Conservation (phyloP, 30 jellyfish, hydroid and myxozoan species). For the Clytia hemisphaerica region DNA sequence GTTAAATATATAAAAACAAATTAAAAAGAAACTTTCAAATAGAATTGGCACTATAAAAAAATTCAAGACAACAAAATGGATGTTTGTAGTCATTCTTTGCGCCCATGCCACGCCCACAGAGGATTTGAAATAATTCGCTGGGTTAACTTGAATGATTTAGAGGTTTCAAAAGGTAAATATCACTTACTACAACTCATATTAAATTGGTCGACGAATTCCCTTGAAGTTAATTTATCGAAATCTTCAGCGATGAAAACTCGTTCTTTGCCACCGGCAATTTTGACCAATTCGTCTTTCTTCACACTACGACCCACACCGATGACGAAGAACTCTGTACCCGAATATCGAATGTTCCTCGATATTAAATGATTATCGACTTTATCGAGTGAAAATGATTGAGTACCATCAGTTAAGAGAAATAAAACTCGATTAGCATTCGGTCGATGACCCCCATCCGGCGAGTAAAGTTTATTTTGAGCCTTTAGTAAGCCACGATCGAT, state of each 20-base stretch:
- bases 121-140: too few relatives aligned
- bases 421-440: not conserved
- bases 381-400: constrained; percentile 2
- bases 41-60: too few relatives aligned
- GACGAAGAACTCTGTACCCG: not conserved
- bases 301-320: constrained; percentile 1
- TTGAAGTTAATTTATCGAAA: not conserved
- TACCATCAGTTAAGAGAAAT: constrained; percentile 14
- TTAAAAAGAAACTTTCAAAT: too few relatives aligned
- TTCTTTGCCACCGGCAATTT: constrained; percentile 14
- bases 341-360: not conserved
- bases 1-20: too few relatives aligned
- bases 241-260: not conserved
- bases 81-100: too few relatives aligned
- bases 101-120: too few relatives aligned
- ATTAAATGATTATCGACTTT: not conserved
- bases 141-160: too few relatives aligned
- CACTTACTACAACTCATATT: constrained; percentile 13
- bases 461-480: not conserved
- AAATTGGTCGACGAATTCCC: not conserved
- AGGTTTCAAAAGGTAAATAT: too few relatives aligned
- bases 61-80: too few relatives aligned
- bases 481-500: constrained; percentile 15
- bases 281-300: not conserved
- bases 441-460: not conserved